Base-by-base conservation (phyloP, 2,888 invertebrate genomes). In the Rhodophaea formosa region DNA sequence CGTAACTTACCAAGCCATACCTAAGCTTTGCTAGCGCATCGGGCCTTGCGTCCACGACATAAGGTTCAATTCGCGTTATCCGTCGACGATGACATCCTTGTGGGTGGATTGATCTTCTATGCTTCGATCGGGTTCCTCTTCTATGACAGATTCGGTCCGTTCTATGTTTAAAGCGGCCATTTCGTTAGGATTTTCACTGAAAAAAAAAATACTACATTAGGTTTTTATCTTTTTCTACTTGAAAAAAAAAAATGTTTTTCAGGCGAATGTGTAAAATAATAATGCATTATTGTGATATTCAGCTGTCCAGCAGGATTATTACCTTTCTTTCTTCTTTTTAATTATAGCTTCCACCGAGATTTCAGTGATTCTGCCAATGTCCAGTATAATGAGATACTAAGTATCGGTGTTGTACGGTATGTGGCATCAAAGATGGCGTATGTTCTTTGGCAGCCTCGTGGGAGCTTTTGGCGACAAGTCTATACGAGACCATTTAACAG, bases 141-240 rank as follows among this genome's bases (percentile, higher is more conserved):
- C 78, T 65, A 87, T 86, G 14, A 86, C 69, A 0, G 87, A 87
- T 61, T 88, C 89, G 6, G 89, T 88, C 3, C 86, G 76, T 62
- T 87, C 88, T 65, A 88, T 80, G 54, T 82, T 80, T 45, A 87
- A 65, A 57, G 77, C 60, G 10, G 77, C 75, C n/a, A 77, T 70
- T 61, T 86, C 85, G 58, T 63, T 74, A 12, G 75, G 67, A 60
- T 76, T 79, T 53, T 83, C 82, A 53, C 88, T 87, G 75, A 1
- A 73, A 71, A 58, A 71, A 58, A 23, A 23, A 14, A 54, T 44
- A 54, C 51, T 39, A 43, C 49, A 39, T 44, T 16, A 53, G 57
- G 42, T 23, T n/a, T 46, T 15, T 44, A 2, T 15, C 35, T 30
- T 14, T 29, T 32, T 49, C 1, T 49, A 8, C 1, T 17, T 45